Evolutionary conservation across 2,888 invertebrate species (phyloP), one percentile per base, ranked within the genome.

Genomic region (Drosophila diplacantha): DNA sequence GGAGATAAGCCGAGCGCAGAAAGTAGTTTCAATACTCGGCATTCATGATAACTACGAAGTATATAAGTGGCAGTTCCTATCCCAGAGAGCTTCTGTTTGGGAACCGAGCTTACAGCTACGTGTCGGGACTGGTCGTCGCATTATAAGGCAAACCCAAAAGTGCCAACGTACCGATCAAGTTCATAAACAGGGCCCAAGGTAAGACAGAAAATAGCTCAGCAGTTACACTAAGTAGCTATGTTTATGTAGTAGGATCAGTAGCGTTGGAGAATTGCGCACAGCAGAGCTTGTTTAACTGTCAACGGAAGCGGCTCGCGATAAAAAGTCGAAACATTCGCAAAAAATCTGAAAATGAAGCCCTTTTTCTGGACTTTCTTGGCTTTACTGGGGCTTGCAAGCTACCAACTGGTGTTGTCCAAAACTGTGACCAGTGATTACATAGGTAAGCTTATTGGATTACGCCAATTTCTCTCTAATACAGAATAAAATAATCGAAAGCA

Each of bases 261-360:
- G 61, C 34, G 31, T 14, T 16, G 24, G 50, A 52, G 53, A 53
- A 51, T 24, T 54, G 26, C 41, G 16, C 53, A 34, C 18, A 51
- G 26, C 38, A 54, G 35, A 64, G 31, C 26, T 46, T 54, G 56
- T 63, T 61, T 16, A 20, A 51, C 60, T 62, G 51, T 26, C 70
- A 71, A 55, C 79, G 80, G 82, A 80, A 80, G 64, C 69, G 60
- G 51, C 47, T 63, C 64, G 76, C 71, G 83, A 80, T 80, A 73
- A 79, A 59, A 64, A 56, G 50, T 12, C 20, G 61, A 29, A 51
- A 12, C 29, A 43, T n/a, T 59, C 35, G 59, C 43, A 9, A 31
- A 67, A 39, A n/a, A 29, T 9, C 18, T 38, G 49, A 54, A 44
- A 29, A 67, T 68, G 59, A 53, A 35, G 35, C 29, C 14, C 12